Evolutionary conservation across 2,113 vertebrate species (phyloP), one percentile per base, ranked within the genome.

Genomic region (Halichoeres trimaculatus): DNA sequence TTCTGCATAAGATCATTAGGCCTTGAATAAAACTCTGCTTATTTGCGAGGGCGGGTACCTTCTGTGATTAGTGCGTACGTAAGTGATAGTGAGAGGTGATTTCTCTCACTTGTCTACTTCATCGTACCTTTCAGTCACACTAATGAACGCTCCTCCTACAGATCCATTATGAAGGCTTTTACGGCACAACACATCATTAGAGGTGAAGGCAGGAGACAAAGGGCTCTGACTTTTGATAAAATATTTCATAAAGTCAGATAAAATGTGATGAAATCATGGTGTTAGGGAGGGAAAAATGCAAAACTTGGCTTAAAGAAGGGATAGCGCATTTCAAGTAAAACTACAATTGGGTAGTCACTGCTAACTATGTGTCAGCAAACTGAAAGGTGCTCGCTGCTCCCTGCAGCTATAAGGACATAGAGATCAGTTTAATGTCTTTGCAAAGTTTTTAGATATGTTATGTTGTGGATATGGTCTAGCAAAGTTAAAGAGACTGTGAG

Each of bases 111-210:
- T 40, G 50, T 77, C 86, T 83, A 16, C 50, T 69, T 51, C 76
- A 69, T 54, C 73, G 81, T 68, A 85, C 52, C 68, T 36, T 60
- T 87, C 80, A 80, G 66, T 86, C 85, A 79, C 24, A 59, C 67
- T 88, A 88, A 92, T 89, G 80, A 74, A 73, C 11, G 65, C 66
- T 61, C 82, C 81, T 72, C 85, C 84, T 84, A 70, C 80, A 54
- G 51, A 82, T 64, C 74, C 81, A 83, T 87, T 79, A 77, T 73
- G 19, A 59, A 83, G 75, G 70, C 22, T 64, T 78, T 83, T 59
- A 78, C 76, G 67, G 55, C 36, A 41, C 30, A 77, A 83, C 40
- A 53, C 66, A 50, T 78, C 80, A 71, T 85, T 84, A 86, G 62
- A 70, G 45, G 13, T 38, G 70, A 68, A 76, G 59, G 45, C 41